A percentile compares a stretch with the other conserved stretches of the same genome.
phyloP scores from a whole-genome alignment of 2,888 invertebrate species.

The Eumacrocentrus americanus region DNA sequence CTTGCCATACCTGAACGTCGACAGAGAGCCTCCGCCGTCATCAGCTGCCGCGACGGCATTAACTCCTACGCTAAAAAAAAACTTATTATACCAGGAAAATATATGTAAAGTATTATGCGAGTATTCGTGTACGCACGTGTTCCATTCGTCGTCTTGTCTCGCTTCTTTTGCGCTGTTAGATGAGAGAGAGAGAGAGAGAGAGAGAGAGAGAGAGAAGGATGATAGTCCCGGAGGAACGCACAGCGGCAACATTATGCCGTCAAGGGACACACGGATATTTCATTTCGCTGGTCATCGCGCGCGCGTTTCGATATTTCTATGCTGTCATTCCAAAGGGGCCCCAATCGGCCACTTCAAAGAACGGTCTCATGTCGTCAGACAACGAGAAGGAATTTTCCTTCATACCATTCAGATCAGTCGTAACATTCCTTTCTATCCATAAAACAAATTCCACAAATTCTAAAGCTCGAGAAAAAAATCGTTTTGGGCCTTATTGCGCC shows the following conservation, averaged over 20 bases:
- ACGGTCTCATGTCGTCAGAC: slow-evolving; percentile 5
- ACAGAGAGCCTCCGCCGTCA: neutral
- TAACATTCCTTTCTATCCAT: neutral
- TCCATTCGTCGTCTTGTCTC: neutral
- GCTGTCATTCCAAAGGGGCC: slow-evolving; percentile 23
- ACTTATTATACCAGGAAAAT: neutral
- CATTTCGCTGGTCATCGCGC: slow-evolving; percentile 29
- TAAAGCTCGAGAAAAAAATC: too few relatives aligned
- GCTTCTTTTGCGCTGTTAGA: too few relatives aligned
- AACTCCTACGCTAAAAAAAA: neutral
- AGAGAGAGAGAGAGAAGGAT: too few relatives aligned
- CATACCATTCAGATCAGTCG: slow-evolving; percentile 18
- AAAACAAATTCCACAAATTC: neutral
- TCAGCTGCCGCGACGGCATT: neutral
- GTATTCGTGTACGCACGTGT: neutral
- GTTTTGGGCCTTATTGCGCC: too few relatives aligned
- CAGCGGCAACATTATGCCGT: slow-evolving; percentile 19
- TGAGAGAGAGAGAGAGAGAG: too few relatives aligned
- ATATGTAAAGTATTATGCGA: neutral
- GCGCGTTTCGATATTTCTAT: slow-evolving; percentile 27
- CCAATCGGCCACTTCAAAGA: slow-evolving; percentile 27
- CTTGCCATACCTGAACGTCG: slow-evolving; percentile 2
- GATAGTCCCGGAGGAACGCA: neutral
- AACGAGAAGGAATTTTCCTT: slow-evolving; percentile 3
- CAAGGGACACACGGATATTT: slow-evolving; percentile 23